Evolutionary conservation across 2,888 invertebrate genomes (phyloP), one percentile per base, ranked within the genome.

Genomic region (Orthosia gracilis): DNA sequence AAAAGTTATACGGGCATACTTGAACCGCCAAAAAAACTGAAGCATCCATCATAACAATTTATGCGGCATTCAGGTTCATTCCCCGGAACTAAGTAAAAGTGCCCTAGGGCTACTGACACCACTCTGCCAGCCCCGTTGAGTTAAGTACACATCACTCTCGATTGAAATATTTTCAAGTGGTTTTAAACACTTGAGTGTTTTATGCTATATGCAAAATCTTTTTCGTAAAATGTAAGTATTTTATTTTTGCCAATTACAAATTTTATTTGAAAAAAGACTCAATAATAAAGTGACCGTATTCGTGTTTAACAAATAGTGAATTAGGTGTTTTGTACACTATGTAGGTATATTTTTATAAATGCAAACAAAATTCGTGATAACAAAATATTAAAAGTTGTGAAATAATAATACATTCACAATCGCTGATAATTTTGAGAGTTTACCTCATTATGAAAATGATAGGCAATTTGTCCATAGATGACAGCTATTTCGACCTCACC

Each of bases 51-150:
- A 50, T 62, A 61, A 65, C 74, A 83, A 80, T 78, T 78, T 74
- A 70, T 73, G 62, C 40, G 26, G 70, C 69, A 83, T 83, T 85
- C 77, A 80, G 26, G 73, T 73, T 77, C 68, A 77, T 73, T 80
- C 76, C 55, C 66, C 76, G 80, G 80, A 85, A 87, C 66, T 80
- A 80, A 88, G 82, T 82, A 85, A 85, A 77, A 88, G 78, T 83
- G 76, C 88, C 93, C 90, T 63, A 69, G 52, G 92, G 93, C 92
- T 87, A 91, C 83, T 81, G 92, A 93, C 89, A 89, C 91, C 85
- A 88, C 88, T 87, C 84, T 80, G 86, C 80, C 78, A 74, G 87
- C 87, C 89, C 85, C 83, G 82, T 85, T 78, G 68, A 83, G 68
- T 82, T 84, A 74, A 86, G 73, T 66, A 76, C 82, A 76, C 76